phyloP scores from a whole-genome alignment of 2,888 invertebrate genomes.

The Marasmarcha lunaedactyla region DNA sequence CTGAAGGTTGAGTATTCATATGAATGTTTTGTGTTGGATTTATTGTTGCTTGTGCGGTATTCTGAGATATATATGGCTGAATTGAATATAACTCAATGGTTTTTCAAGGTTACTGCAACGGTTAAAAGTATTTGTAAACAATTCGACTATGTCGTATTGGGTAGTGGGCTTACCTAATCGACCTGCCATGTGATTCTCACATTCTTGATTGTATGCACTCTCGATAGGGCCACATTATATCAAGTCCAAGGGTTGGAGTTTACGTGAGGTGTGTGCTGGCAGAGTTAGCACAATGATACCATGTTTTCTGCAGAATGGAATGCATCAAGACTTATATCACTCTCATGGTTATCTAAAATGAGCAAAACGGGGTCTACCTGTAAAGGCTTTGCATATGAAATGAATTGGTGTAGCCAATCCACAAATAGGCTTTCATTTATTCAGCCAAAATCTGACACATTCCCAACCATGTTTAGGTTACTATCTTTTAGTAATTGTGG shows the following conservation, averaged over 20 bases:
- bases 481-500: conserved; percentile 12
- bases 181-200: no score
- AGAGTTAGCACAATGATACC: conserved; percentile 4
- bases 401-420: conserved; percentile 2
- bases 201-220: no score
- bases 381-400: conserved; percentile 1
- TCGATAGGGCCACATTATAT: conserved; percentile 17
- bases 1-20: no score
- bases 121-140: no score
- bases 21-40: no score
- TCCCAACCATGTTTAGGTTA: conserved; percentile 7
- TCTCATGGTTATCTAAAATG: conserved; percentile 9
- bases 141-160: no score
- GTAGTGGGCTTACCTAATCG: no score
- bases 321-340: conserved; percentile 7
- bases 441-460: conserved; percentile 4
- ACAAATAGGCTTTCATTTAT: not conserved
- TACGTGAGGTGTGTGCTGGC: conserved; percentile 6
- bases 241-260: conserved; percentile 15
- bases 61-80: no score
- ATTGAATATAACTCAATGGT: no score
- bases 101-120: no score
- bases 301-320: conserved; percentile 5
- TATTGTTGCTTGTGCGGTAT: no score
- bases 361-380: conserved; percentile 6